A percentile compares a stretch with the other conserved stretches of the same genome.
These are phyloP conservation scores for Nilaparvata lugens DNA, from an alignment of 1,140 invertebrate genomes.

Conservation along the genomic window DNA sequence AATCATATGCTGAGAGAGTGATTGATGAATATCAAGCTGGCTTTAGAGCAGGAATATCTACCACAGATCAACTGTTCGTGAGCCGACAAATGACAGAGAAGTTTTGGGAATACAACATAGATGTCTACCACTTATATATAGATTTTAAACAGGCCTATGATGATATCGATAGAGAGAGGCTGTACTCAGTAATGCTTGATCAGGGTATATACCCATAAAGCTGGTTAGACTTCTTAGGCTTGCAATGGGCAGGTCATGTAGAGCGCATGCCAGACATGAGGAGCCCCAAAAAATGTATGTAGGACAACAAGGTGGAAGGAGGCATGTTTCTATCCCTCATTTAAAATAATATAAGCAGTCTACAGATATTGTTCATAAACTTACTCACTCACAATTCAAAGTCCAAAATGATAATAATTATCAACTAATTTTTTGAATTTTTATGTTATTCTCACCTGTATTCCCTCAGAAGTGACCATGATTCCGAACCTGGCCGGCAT, in stretches of 20 bases:
- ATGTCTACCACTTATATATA: conserved; percentile 10
- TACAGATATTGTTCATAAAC: too few relatives aligned
- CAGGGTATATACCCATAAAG: conserved; percentile 8
- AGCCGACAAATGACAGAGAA: conserved; percentile 10
- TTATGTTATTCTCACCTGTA: conserved; percentile 34
- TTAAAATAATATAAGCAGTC: too few relatives aligned
- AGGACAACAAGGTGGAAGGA: too few relatives aligned
- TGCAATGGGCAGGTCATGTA: too few relatives aligned
- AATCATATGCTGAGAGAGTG: conserved; percentile 1
- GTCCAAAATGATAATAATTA: not conserved
- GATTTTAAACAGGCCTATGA: conserved; percentile 16
- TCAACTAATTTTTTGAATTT: not conserved
- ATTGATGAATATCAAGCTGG: conserved; percentile 9
- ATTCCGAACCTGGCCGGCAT: conserved; percentile 57
- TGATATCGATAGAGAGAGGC: conserved; percentile 1
- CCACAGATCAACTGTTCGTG: conserved; percentile 11
- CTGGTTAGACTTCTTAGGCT: conserved; percentile 10
- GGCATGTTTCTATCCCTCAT: too few relatives aligned
- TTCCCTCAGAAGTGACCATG: conserved; percentile 43
- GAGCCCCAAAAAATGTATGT: too few relatives aligned
- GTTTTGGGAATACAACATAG: conserved; percentile 9
- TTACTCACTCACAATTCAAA: conserved; percentile 11
- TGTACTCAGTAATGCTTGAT: conserved; percentile 8
- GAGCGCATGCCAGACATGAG: too few relatives aligned
- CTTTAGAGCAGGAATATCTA: conserved; percentile 8